Evolutionary conservation across 2,113 vertebrate genomes (phyloP).

Genomic region (Orthochromis malagaraziensis): DNA sequence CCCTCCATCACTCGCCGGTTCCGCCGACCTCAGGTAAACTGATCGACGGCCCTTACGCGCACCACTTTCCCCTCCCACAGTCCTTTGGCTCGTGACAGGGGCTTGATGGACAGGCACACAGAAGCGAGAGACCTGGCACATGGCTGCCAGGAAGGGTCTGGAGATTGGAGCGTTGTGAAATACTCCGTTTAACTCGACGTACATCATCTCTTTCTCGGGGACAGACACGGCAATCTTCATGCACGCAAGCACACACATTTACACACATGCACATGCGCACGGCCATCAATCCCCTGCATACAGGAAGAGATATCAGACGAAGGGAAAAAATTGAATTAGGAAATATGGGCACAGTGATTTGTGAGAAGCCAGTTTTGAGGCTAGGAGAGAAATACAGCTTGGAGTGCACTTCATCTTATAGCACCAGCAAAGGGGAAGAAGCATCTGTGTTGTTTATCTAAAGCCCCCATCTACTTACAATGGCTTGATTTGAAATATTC

Average conservation of each 20-base stretch:
- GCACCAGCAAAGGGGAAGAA: constrained; percentile 44
- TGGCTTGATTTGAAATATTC: constrained; percentile 67
- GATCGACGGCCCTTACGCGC: constrained; percentile 38
- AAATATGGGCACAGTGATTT: constrained; percentile 65
- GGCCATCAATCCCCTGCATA: constrained; percentile 63
- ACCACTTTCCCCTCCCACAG: constrained; percentile 27
- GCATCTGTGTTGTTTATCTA: constrained; percentile 63
- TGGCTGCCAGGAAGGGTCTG: constrained; percentile 41
- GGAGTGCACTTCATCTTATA: constrained; percentile 47
- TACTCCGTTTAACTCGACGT: constrained; percentile 50
- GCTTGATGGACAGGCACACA: constrained; percentile 51
- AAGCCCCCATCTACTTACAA: constrained; percentile 53
- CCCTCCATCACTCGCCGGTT: constrained; percentile 43
- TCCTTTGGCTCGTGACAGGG: constrained; percentile 39
- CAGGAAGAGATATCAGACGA: constrained; percentile 56
- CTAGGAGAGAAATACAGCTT: constrained; percentile 51
- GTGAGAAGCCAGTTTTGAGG: constrained; percentile 50
- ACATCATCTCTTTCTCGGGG: constrained; percentile 60
- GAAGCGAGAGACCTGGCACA: constrained; percentile 20
- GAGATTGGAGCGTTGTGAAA: constrained; percentile 57
- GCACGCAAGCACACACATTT: constrained; percentile 28
- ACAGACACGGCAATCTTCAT: constrained; percentile 28
- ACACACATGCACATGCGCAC: constrained; percentile 16
- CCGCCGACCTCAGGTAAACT: constrained; percentile 56
- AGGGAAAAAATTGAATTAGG: constrained; percentile 67